Base-by-base conservation (phyloP, 1,140 invertebrate species). In the Lucilia sericata region DNA sequence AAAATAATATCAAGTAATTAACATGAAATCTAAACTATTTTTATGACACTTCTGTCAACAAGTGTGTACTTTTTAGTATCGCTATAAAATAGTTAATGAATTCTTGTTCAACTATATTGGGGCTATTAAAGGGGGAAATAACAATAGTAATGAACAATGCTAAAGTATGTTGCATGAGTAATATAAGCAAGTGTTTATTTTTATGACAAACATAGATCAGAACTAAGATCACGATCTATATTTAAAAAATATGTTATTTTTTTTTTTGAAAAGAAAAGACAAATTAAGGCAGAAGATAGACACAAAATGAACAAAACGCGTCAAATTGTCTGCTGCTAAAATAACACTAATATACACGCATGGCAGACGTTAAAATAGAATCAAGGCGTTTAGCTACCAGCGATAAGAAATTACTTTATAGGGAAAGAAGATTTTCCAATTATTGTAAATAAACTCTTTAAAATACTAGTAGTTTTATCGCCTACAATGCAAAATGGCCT, bases 141-240 rank as follows among this genome's bases (percentile, higher is more conserved):
- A 55, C 17, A 55, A 55, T 14, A 55, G 13, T n/a, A 55, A 55
- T 55, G 17, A 17, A 55, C 13, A 55, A n/a, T 17, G 12, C 13
- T 17, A 55, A 5, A 14, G 51, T 13, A 70, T 12, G 19, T 19
- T 21, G 65, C n/a, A 25, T 60, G 19, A 70, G 21, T 70, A 21
- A 25, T 21, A 70, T 7, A 60, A 60, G 14, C 55, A 60, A 70
- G 19, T 70, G 65, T 70, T 70, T 70, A 70, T 70, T 70, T 70
- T 70, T 70, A 70, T 70, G 21, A 25, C 65, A 70, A 70, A 70
- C 65, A 70, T 19, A 70, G 65, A 70, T 70, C 65, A 70, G n/a
- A 70, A 25, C 65, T 70, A 70, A 70, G 65, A 70, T 70, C 65
- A 70, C 65, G 65, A 70, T 70, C 65, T 70, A 70, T 70, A 70